phyloP scores from a whole-genome alignment of 1,140 invertebrate genomes.

The Cydia splendana region DNA sequence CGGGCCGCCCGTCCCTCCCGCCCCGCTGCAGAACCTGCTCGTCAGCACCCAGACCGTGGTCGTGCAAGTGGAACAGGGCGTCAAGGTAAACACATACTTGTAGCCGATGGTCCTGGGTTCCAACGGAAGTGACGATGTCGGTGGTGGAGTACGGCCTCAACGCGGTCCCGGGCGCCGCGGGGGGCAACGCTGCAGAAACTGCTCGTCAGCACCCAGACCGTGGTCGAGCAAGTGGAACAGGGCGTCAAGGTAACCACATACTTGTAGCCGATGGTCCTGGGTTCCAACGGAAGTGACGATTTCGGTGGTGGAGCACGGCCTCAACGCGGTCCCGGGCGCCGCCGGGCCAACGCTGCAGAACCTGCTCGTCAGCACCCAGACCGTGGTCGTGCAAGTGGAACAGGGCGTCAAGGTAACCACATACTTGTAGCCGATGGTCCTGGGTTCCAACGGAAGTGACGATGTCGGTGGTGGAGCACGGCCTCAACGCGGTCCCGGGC shows the following conservation, averaged over 20 bases:
- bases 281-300: not conserved
- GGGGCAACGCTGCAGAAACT: slow-evolving; percentile 30
- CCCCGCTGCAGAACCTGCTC: not conserved
- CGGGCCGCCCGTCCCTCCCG: not conserved
- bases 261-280: no score
- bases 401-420: not conserved
- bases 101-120: no score
- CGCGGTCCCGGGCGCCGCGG: no score
- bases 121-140: no score
- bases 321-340: no score
- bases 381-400: not conserved
- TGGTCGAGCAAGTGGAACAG: not conserved
- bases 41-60: no score
- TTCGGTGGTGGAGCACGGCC: not conserved
- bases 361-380: not conserved
- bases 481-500: not conserved
- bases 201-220: not conserved
- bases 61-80: no score
- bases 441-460: not conserved
- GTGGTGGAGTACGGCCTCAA: no score
- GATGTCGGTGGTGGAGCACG: slow-evolving; percentile 27
- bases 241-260: not conserved
- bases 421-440: not conserved
- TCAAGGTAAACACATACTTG: no score
- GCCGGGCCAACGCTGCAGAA: slow-evolving; percentile 31